A percentile compares a stretch with the other conserved stretches of the same genome.
Conservation (phyloP, 2,113 vertebrate species). For the Saimiri boliviensis region DNA sequence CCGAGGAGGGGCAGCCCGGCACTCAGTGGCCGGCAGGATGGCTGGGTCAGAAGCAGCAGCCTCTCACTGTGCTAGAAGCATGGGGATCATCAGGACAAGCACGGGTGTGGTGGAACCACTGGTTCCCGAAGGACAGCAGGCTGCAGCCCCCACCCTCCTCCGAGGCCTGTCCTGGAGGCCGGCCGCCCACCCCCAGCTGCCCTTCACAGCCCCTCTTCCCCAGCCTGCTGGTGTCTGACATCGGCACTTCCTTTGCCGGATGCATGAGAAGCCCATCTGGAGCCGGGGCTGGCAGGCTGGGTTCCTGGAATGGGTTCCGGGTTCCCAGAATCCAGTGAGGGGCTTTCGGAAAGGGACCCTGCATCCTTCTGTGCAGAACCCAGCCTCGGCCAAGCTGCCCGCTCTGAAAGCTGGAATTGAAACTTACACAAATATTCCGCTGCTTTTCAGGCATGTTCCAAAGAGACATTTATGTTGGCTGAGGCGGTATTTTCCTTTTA, state of each 20-base stretch:
- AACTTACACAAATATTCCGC: constrained; percentile 76
- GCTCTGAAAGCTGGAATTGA: constrained; percentile 60
- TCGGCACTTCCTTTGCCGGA: too few relatives aligned
- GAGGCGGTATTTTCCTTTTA: constrained; percentile 81
- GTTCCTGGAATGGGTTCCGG: not conserved
- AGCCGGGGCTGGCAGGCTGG: not conserved
- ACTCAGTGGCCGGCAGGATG: fast-evolving
- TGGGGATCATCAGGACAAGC: fast-evolving
- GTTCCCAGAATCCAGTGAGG: not conserved
- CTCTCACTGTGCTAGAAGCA: fast-evolving
- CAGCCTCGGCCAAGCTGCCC: constrained; percentile 44
- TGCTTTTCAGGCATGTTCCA: constrained; percentile 74
- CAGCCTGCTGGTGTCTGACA: fast-evolving
- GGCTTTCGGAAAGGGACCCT: not conserved
- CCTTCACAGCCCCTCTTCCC: fast-evolving
- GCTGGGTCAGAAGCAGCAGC: not conserved
- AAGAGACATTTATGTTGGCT: constrained; percentile 86
- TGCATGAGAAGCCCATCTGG: fast-evolving
- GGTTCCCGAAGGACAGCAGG: fast-evolving
- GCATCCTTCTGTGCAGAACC: constrained; percentile 52
- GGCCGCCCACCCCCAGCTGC: fast-evolving
- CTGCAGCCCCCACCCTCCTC: not conserved
- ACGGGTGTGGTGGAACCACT: fast-evolving
- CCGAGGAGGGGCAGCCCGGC: too few relatives aligned
- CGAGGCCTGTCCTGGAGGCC: fast-evolving